These are phyloP conservation scores for Drosophila merina DNA, from an alignment of 2,888 invertebrate species.

Conservation along the genomic window DNA sequence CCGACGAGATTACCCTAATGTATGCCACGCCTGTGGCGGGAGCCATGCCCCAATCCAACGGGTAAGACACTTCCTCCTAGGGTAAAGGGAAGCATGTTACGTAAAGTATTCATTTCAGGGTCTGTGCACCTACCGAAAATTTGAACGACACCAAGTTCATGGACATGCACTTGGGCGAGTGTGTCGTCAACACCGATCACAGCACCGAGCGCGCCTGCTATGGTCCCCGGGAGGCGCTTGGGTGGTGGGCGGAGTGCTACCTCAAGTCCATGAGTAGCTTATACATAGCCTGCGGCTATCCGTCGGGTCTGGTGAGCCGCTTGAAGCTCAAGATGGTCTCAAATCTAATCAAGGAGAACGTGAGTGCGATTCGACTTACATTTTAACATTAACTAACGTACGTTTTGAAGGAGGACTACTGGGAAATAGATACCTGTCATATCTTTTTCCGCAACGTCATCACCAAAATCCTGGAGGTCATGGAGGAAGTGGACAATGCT, in stretches of 20 bases:
- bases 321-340: not conserved
- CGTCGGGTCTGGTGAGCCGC: not conserved
- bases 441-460: too few relatives aligned
- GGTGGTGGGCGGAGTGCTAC: not conserved
- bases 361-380: not conserved
- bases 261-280: not conserved
- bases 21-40: not conserved
- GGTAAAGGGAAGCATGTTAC: too few relatives aligned
- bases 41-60: not conserved
- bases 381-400: too few relatives aligned
- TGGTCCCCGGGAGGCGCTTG: not conserved
- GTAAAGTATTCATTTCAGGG: too few relatives aligned
- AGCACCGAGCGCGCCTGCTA: not conserved
- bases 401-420: not conserved
- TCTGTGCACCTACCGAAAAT: too few relatives aligned
- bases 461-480: too few relatives aligned
- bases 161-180: not conserved
- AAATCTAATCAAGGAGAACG: not conserved
- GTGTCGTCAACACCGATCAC: not conserved
- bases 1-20: not conserved
- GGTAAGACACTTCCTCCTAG: too few relatives aligned
- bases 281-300: not conserved
- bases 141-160: not conserved
- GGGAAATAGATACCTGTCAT: not conserved
- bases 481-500: too few relatives aligned